Percentiles rank a stretch among this genome's conserved stretches.
Conservation (phyloP, 2,113 vertebrate species). For the Lipophrys pholis region DNA sequence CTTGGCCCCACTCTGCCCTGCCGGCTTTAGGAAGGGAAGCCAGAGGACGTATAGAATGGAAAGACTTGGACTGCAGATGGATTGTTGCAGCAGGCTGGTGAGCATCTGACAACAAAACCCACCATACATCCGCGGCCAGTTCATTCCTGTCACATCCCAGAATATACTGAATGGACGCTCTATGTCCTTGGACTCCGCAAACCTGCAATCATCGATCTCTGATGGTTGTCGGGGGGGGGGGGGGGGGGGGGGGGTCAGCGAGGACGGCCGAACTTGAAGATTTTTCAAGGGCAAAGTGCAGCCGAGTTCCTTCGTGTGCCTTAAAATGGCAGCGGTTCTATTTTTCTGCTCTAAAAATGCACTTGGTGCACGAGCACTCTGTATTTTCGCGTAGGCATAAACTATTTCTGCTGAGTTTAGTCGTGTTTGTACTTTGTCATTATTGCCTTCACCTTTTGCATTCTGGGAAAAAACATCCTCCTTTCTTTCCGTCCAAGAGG, state of each 20-base stretch:
- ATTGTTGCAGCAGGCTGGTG: slow-evolving; percentile 30
- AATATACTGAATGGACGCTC: slow-evolving; percentile 55
- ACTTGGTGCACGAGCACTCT: neutral
- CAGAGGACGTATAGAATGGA: slow-evolving; percentile 51
- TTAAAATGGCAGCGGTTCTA: slow-evolving; percentile 13
- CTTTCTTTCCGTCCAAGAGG: too few relatives aligned
- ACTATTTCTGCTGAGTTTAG: neutral
- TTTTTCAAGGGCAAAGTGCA: slow-evolving; percentile 33
- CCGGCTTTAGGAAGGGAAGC: slow-evolving; percentile 30
- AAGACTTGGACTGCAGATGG: slow-evolving; percentile 32
- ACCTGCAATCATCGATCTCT: slow-evolving; percentile 65
- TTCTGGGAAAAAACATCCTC: neutral
- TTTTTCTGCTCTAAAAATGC: neutral
- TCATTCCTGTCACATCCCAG: slow-evolving; percentile 55
- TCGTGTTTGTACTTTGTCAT: neutral
- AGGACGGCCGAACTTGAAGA: slow-evolving; percentile 27
- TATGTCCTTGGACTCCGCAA: slow-evolving; percentile 41
- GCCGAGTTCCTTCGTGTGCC: slow-evolving; percentile 1
- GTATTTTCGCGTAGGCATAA: too few relatives aligned
- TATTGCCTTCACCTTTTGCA: slow-evolving; percentile 4
- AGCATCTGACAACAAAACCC: slow-evolving; percentile 45
- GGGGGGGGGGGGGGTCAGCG: slow-evolving; percentile 41
- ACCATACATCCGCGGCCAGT: slow-evolving; percentile 29
- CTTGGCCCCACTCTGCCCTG: slow-evolving; percentile 33
- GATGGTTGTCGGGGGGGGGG: slow-evolving; percentile 42